These are phyloP conservation scores for Pachycephala philippinensis DNA, from an alignment of 2,113 vertebrate genomes.

Conservation along the genomic window DNA sequence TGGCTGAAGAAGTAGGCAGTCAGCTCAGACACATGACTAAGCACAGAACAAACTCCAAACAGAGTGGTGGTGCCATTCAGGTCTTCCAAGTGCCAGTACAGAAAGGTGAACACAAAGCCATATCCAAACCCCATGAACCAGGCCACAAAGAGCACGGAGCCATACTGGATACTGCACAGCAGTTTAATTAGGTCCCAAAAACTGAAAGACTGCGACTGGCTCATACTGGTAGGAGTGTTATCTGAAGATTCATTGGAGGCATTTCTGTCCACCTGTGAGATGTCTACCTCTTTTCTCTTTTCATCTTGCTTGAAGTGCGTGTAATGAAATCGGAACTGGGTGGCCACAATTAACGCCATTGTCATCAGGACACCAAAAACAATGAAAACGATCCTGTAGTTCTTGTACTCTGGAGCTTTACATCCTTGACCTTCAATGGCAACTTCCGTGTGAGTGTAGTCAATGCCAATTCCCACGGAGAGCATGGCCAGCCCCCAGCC, in stretches of 20 bases:
- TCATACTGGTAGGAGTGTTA: slow-evolving; percentile 38
- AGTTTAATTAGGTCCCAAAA: slow-evolving; percentile 87
- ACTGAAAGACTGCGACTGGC: slow-evolving; percentile 71
- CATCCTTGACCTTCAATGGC: slow-evolving; percentile 79
- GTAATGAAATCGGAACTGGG: slow-evolving; percentile 90
- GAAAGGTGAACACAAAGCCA: slow-evolving; percentile 96
- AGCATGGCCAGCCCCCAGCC: slow-evolving; percentile 98
- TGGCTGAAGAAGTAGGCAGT: slow-evolving; percentile 96
- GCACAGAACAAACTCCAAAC: slow-evolving; percentile 92
- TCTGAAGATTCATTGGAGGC: slow-evolving; percentile 51
- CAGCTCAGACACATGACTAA: slow-evolving; percentile 92
- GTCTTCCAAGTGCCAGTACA: slow-evolving; percentile 97
- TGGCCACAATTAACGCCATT: slow-evolving; percentile 86
- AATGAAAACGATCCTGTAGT: slow-evolving; percentile 94
- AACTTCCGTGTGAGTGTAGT: slow-evolving; percentile 81
- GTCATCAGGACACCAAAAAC: slow-evolving; percentile 93
- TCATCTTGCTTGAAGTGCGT: slow-evolving; percentile 65
- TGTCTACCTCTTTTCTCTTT: slow-evolving; percentile 70
- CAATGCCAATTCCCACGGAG: slow-evolving; percentile 92
- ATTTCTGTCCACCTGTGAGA: slow-evolving; percentile 72
- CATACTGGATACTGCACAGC: slow-evolving; percentile 90
- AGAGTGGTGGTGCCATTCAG: slow-evolving; percentile 92
- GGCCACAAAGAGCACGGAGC: slow-evolving; percentile 92
- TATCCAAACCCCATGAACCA: slow-evolving; percentile 99
- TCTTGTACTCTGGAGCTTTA: slow-evolving; percentile 80